A percentile compares a stretch with the other conserved stretches of the same genome.
These are phyloP conservation scores for Pocota personata DNA, from an alignment of 2,888 invertebrate genomes.

Conservation along the genomic window DNA sequence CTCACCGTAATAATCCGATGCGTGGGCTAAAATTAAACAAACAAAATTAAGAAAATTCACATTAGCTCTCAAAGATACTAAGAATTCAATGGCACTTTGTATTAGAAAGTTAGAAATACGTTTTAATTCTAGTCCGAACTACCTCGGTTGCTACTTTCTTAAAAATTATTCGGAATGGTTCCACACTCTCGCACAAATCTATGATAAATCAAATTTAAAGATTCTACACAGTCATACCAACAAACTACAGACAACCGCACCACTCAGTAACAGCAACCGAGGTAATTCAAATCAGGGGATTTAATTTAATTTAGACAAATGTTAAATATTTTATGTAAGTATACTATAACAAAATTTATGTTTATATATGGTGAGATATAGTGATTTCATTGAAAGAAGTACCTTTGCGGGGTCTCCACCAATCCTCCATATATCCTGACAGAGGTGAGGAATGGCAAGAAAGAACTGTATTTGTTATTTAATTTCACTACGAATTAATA, in stretches of 20 bases:
- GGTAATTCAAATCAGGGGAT: slow-evolving; percentile 3
- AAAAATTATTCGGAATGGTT: neutral
- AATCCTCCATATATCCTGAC: slow-evolving; percentile 99
- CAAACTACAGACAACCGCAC: neutral
- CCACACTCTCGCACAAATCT: neutral
- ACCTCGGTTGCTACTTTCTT: slow-evolving; percentile 27
- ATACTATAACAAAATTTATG: neutral
- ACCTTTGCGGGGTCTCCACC: slow-evolving; percentile 99
- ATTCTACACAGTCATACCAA: neutral
- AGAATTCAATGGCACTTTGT: slow-evolving; percentile 37
- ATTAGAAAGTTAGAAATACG: neutral
- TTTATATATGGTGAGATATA: slow-evolving; percentile 23
- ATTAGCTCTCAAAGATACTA: slow-evolving; percentile 43
- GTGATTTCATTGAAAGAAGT: slow-evolving; percentile 83
- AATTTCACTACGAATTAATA: slow-evolving; percentile 81
- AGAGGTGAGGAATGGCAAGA: slow-evolving; percentile 94
- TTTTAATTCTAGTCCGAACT: neutral
- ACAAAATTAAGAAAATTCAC: slow-evolving; percentile 77
- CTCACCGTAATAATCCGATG: slow-evolving; percentile 99
- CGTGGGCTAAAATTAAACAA: slow-evolving; percentile 89
- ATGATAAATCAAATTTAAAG: neutral
- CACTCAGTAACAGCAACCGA: slow-evolving; percentile 41
- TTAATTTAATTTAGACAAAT: slow-evolving; percentile 19
- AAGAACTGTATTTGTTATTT: slow-evolving; percentile 84
- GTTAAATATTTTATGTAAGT: slow-evolving; percentile 3